Evolutionary conservation across 2,888 invertebrate species (phyloP), one percentile per base, ranked within the genome.

Genomic region (Thymelicus sylvestris): DNA sequence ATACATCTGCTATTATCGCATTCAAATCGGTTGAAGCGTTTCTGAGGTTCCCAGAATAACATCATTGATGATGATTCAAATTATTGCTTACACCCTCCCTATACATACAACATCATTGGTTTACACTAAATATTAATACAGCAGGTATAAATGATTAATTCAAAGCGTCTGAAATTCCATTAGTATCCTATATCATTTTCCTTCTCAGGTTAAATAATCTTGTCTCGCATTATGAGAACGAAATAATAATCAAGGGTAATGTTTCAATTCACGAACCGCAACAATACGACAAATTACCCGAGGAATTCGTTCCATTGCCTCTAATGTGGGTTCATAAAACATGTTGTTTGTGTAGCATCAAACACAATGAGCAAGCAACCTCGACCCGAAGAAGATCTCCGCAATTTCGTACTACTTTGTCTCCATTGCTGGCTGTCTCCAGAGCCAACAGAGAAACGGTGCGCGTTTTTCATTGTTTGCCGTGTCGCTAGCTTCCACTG

Each of bases 241-340:
- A 59, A 59, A 59, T 39, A 57, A 57, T 57, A 59, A 59, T 59
- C 59, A 38, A 59, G 59, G 38, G 7, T 38, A 78, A 62, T 77
- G 81, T 83, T 81, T 81, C 82, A 79, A 79, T 79, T 74, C 74
- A 75, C 73, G 76, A 76, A 72, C 73, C 75, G 74, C 75, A 78
- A 86, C 83, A 86, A 52, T 59, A 82, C 83, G 83, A 84, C 83
- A 85, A 87, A 86, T 87, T 84, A 84, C 85, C 75, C 78, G 81
- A 83, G 83, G 87, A 87, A 89, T 89, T 87, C 89, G 85, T 87
- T 86, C 85, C 87, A 84, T 86, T 86, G 86, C 79, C 80, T 77
- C 79, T 89, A 90, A 92, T 91, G 89, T 83, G 82, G 81, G 82
- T 83, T 86, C 87, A 89, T 91, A 91, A 90, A 92, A 90, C 88